Percentiles rank a stretch among this genome's conserved stretches.
Conservation (phyloP, 2,797 vertebrate species). For the Tolypeutes matacus region DNA sequence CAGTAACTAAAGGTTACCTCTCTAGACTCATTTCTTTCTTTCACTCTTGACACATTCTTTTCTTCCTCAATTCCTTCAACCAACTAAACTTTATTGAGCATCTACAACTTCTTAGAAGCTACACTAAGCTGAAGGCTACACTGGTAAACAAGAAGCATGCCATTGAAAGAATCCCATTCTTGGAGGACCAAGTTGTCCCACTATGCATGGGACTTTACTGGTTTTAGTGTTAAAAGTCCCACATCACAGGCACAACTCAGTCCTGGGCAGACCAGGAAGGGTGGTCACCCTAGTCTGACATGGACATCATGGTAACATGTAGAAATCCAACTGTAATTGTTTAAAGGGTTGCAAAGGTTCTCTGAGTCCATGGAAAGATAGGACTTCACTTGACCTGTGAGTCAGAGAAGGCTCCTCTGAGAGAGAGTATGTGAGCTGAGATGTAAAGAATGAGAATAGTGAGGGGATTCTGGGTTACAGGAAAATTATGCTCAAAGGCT, state of each 20-base stretch:
- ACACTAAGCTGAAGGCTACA: neutral
- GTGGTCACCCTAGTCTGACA: neutral
- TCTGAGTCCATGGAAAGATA: neutral
- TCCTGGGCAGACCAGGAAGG: neutral
- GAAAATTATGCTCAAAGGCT: neutral
- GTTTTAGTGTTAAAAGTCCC: neutral
- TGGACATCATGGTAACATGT: neutral
- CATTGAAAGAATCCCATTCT: neutral
- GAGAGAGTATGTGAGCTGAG: accelerated
- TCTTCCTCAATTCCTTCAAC: neutral
- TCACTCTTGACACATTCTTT: neutral
- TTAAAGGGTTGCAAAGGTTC: neutral
- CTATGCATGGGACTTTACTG: neutral
- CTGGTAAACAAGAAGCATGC: neutral
- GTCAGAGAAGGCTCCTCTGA: neutral
- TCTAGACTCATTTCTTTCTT: neutral
- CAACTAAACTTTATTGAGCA: neutral
- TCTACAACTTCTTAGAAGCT: neutral
- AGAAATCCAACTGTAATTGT: neutral
- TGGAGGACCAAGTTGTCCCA: neutral
- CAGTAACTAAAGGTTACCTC: neutral
- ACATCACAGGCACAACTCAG: neutral
- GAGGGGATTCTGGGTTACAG: neutral
- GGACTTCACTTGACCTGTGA: neutral
- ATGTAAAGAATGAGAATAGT: neutral